Evolutionary conservation across 2,113 vertebrate genomes (phyloP).

Genomic region (Tragulus kanchil): DNA sequence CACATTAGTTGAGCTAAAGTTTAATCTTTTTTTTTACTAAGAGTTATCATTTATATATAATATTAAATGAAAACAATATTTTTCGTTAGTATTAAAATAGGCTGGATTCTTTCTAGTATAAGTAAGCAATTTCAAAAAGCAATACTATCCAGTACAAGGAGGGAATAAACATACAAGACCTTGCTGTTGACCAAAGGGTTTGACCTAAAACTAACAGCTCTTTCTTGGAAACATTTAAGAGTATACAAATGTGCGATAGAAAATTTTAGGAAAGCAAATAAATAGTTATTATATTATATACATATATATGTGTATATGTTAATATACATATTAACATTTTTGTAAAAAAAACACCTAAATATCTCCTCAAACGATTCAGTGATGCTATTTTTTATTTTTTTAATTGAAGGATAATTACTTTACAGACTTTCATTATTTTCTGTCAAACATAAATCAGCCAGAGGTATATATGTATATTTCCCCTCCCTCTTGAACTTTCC

Average conservation of each 20-base stretch:
- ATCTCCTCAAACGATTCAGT: neutral
- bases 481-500: too few relatives aligned
- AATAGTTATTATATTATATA: neutral
- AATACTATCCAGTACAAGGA: neutral
- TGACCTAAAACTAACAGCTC: rapidly evolving
- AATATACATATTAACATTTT: neutral
- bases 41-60: neutral
- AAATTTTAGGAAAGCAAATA: neutral
- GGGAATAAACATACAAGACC: neutral
- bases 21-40: neutral
- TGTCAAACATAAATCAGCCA: too few relatives aligned
- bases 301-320: too few relatives aligned
- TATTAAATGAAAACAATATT: neutral
- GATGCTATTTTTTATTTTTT: neutral
- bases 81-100: neutral
- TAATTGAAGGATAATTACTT: too few relatives aligned
- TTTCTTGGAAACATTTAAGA: neutral
- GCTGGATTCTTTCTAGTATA: neutral
- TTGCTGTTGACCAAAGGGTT: neutral
- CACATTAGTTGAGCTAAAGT: neutral
- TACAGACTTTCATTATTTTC: too few relatives aligned
- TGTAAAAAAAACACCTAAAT: neutral
- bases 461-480: too few relatives aligned
- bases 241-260: neutral
- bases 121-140: neutral